Evolutionary conservation across 2,888 invertebrate species (phyloP), one percentile per base, ranked within the genome.

Genomic region (Drosophila anomalata): DNA sequence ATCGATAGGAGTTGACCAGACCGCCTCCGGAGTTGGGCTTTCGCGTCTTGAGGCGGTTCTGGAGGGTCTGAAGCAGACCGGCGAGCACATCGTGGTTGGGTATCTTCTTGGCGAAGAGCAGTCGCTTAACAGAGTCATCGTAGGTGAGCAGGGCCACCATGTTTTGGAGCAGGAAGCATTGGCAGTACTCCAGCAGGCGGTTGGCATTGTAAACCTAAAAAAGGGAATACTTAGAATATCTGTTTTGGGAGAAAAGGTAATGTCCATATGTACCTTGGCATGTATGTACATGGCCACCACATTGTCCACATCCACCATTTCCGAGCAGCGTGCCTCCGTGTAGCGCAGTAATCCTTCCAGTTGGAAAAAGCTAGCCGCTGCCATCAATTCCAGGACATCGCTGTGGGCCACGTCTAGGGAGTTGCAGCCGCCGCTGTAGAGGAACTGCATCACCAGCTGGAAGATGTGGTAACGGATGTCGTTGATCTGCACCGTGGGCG

Each of bases 121-220:
- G 92, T 71, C 97, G 94, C 89, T 97, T 96, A 0, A 97, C 97
- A 0, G 97, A 97, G 90, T 97, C 97, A 87, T 97, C 97, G 88
- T 97, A 97, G 0, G 97, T 97, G 51, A 97, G 93, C 26, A 97
- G 92, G n/a, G 97, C 96, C n/a, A 97, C 97, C 97, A 97, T 96
- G 89, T 97, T 97, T 92, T 97, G 97, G 48, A 97, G 93, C 26
- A 97, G 93, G 90, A 97, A 97, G 55, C 97, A 97, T 92, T 97
- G 97, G 89, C 97, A 97, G 91, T 96, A 97, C 91, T 97, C 97
- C 87, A 97, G 92, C 41, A 97, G 93, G 90, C 97, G 96, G 36
- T 95, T 94, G 29, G 97, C 97, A 87, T 96, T 97, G 89, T 97
- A 97, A 17, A 97, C 97, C 96, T 96, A 87, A 8, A 17, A 17